Evolutionary conservation across 2,113 vertebrate genomes (phyloP).

Genomic region (Chionis minor): DNA sequence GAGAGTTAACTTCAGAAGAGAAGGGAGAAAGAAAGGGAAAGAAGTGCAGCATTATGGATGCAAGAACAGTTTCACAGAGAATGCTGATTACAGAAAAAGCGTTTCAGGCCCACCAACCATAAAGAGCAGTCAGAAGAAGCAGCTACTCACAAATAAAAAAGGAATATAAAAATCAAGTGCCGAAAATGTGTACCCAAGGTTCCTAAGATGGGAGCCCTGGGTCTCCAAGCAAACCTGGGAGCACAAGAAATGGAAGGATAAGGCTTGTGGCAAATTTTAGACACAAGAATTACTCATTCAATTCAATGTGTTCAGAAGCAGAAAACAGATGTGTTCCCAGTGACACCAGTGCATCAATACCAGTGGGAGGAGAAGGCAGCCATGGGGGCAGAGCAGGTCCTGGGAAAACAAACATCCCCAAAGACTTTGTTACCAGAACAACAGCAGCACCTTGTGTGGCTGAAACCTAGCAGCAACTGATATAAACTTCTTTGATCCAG

Average conservation of each 20-base stretch:
- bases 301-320: neutral
- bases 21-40: neutral
- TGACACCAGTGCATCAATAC: neutral
- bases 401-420: rapidly evolving
- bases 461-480: neutral
- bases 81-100: neutral
- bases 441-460: neutral
- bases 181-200: neutral
- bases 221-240: neutral
- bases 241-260: neutral
- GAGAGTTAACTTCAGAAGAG: neutral
- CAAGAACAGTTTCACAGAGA: neutral
- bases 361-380: neutral
- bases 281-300: neutral
- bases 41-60: neutral
- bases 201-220: neutral
- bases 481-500: neutral
- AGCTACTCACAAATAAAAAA: neutral
- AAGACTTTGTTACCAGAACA: neutral
- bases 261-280: neutral
- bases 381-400: neutral
- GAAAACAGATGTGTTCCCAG: rapidly evolving
- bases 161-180: neutral
- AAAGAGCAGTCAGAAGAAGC: neutral
- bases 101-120: neutral